Base-by-base conservation (phyloP, 1,140 invertebrate species). In the Saccostrea glomerata region DNA sequence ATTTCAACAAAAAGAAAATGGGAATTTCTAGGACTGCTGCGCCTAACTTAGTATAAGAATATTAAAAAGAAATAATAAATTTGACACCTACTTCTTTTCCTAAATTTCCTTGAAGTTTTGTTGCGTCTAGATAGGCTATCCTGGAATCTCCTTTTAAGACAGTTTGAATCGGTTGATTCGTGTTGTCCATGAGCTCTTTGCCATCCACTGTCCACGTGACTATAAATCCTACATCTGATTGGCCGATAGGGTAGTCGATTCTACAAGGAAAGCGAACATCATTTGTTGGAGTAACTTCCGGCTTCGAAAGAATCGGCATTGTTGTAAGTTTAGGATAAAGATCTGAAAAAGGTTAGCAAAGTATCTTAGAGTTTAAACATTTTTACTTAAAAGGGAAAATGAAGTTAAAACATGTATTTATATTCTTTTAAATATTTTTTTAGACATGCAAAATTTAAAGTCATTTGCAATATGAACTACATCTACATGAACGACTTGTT, bases 201-300 rank as follows among this genome's bases (percentile, higher is more conserved):
- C 88, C 89, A 86, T 90, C 86, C 17, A 90, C 87, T n/a, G 87
- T 91, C 91, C 89, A 91, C 1, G 86, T 84, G 17, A 91, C 90
- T 40, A 90, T 86, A 83, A 91, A 91, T 23, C 82, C 86, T 3
- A 89, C 90, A 82, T 88, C 86, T n/a, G 88, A 84, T 23, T 90
- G 86, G 5, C 90, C 82, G 17, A 40, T 40, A 20, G 85, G 83
- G 55, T 85, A 90, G 56, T 85, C 63, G 47, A 91, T 73, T 30
- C 86, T 60, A 82, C 91, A 91, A 9, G 90, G 82, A 63, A 91
- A 91, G 15, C 88, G 86, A 12, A 90, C 88, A 11, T 77, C 58
- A 6, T 85, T 84, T 17, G 86, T 73, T 5, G 63, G 56, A 3
- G 60, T 77, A 4, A 86, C 66, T 56, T 87, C 82, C n/a, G 90